Base-by-base conservation (phyloP, 2,113 vertebrate genomes). In the Psettodes erumei region DNA sequence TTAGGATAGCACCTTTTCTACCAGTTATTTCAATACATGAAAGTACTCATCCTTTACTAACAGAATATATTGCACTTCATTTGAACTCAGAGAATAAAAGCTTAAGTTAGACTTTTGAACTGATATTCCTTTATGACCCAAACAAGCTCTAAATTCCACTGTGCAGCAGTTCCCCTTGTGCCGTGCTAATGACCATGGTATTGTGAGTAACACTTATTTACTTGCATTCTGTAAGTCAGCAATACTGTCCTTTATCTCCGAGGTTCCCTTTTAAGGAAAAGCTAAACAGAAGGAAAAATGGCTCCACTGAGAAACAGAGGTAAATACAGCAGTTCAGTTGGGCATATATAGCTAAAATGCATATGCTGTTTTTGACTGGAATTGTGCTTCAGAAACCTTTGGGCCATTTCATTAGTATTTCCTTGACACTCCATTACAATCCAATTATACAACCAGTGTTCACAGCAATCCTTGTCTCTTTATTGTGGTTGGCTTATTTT, bases 401-500 rank as follows among this genome's bases (percentile, higher is more conserved):
- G 64, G 78, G 82, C 58, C 27, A 28, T 81, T 83, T 75, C 75
- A 84, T 89, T 83, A 79, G 86, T 88, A 79, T 87, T 84, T 83
- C 32, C 38, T 66, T 71, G 62, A 89, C 71, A 85, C 75, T 82
- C 72, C 63, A 87, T 90, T 88, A 78, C 66, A 81, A 77, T 82
- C 79, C 86, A 90, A 89, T 93, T 86, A 91, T 37, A 75, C 58
- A 65, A 75, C 33, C 61, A 75, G 27, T 42, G 53, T 90, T 87
- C 79, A 76, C 37, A 74, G 79, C 68, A 58, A 70, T 81, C 64
- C 54, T 62, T 59, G 60, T 73, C 37, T 80, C 79, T 88, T 77
- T 72, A 82, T 72, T 84, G 66, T 48, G 28, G 47, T 66, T 82
- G 65, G 50, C 78, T 85, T 64, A 42, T 51, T n/a, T 78, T 84